These are phyloP conservation scores for Paragorgia papillata DNA, from an alignment of 92 coral and sea anemone genomes.

Conservation along the genomic window DNA sequence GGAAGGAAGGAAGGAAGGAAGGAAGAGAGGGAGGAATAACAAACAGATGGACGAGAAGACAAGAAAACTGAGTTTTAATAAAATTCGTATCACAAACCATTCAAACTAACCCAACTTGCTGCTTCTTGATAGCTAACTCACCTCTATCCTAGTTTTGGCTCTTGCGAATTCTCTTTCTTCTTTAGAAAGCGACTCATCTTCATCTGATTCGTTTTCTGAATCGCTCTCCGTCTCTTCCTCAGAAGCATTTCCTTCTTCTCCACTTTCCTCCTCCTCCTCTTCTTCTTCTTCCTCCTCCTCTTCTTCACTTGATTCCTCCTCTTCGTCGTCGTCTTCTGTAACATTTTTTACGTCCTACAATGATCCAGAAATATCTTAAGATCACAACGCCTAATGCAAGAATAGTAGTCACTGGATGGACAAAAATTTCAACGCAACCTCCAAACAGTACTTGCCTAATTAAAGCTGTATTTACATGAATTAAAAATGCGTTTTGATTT, in stretches of 20 bases:
- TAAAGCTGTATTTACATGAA: too few species aligned
- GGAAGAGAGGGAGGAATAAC: too few species aligned
- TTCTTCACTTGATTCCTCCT: conserved; percentile 52
- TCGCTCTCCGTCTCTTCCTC: conserved; percentile 60
- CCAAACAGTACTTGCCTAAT: too few species aligned
- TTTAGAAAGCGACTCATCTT: conserved; percentile 50
- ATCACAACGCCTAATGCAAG: too few species aligned
- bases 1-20: too few species aligned
- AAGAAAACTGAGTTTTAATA: too few species aligned
- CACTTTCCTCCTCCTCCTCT: conserved; percentile 51
- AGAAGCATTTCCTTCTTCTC: conserved; percentile 49
- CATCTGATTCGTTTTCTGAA: conserved; percentile 60
- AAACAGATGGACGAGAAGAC: too few species aligned
- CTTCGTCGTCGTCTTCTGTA: conserved; percentile 51
- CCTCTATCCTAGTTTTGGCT: conserved; percentile 71
- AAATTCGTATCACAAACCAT: background rate
- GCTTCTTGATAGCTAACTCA: conserved; percentile 6
- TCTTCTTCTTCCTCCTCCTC: conserved; percentile 68
- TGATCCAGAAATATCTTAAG: conserved; percentile 18
- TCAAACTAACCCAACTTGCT: background rate
- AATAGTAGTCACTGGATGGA: too few species aligned
- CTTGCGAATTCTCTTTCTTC: conserved; percentile 63
- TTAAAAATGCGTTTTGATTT: too few species aligned
- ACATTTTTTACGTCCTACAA: conserved; percentile 31
- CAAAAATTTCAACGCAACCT: too few species aligned